Evolutionary conservation across 2,888 invertebrate genomes (phyloP).

Genomic region (Cephus runcator): DNA sequence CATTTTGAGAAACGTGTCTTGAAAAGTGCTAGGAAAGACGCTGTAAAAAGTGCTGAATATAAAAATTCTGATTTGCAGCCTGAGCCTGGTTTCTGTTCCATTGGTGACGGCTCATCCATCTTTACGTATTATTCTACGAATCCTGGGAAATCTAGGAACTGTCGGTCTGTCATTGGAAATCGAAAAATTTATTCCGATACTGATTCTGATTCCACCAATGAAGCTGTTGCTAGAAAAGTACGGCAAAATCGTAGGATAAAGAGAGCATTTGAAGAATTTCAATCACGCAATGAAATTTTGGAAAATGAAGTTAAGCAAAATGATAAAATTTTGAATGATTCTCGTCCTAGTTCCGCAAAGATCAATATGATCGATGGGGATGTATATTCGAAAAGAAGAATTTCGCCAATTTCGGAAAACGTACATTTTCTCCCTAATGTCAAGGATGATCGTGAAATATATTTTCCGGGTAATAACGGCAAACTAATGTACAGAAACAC

Average conservation of each 20-base stretch:
- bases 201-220: not conserved
- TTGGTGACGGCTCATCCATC: not conserved
- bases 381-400: slow-evolving; percentile 31
- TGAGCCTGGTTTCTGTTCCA: not conserved
- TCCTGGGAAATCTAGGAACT: not conserved
- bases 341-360: not conserved
- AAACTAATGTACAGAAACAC: not conserved
- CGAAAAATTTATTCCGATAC: not conserved
- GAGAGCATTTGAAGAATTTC: not conserved
- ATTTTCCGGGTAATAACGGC: not conserved
- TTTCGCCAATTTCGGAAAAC: slow-evolving; percentile 10
- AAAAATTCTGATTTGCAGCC: not conserved
- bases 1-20: not conserved
- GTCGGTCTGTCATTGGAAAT: not conserved
- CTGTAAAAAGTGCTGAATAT: not conserved
- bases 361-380: slow-evolving; percentile 7
- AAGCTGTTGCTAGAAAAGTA: not conserved
- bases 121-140: not conserved
- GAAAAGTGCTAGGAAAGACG: not conserved
- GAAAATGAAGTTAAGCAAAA: not conserved
- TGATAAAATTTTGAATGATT: not conserved
- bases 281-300: not conserved
- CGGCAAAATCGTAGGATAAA: not conserved
- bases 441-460: not conserved
- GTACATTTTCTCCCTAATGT: not conserved